A percentile compares a stretch with the other conserved stretches of the same genome.
Evolutionary conservation across 2,113 vertebrate genomes (phyloP).

Genomic region (Carassius auratus): DNA sequence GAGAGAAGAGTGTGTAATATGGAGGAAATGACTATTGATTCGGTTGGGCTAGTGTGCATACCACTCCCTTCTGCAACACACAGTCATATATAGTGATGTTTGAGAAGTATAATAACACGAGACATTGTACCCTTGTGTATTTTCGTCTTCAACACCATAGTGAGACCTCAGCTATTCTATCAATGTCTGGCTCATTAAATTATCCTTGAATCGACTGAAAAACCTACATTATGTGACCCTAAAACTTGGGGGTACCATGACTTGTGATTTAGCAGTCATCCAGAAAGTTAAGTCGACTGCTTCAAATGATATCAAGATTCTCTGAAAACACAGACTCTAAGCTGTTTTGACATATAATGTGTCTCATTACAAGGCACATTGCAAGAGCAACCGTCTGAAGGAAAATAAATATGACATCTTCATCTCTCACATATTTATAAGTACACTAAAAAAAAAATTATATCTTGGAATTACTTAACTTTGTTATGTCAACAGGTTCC

Average conservation of each 20-base stretch:
- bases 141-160: not conserved
- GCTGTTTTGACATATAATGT: slow-evolving; percentile 7
- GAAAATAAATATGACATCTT: slow-evolving; percentile 54
- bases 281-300: slow-evolving; percentile 5
- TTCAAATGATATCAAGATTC: not conserved
- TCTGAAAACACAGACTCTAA: slow-evolving; percentile 12
- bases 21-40: slow-evolving; percentile 54
- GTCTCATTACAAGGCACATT: slow-evolving; percentile 43
- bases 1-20: slow-evolving; percentile 35
- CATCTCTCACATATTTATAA: slow-evolving; percentile 40
- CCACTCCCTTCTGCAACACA: slow-evolving; percentile 16
- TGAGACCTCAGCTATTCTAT: slow-evolving; percentile 23
- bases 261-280: not conserved
- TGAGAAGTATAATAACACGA: slow-evolving; percentile 25
- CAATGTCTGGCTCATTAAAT: slow-evolving; percentile 19
- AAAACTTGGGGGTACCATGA: not conserved
- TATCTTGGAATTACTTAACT: too few species aligned
- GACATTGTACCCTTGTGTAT: slow-evolving; percentile 13
- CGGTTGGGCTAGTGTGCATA: slow-evolving; percentile 2
- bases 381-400: slow-evolving; percentile 48
- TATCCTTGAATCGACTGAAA: not conserved
- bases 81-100: slow-evolving; percentile 25
- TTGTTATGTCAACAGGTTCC: too few species aligned
- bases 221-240: not conserved
- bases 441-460: too few species aligned